Conservation (phyloP, 2,797 vertebrate genomes). For the Pitangus sulphuratus region DNA sequence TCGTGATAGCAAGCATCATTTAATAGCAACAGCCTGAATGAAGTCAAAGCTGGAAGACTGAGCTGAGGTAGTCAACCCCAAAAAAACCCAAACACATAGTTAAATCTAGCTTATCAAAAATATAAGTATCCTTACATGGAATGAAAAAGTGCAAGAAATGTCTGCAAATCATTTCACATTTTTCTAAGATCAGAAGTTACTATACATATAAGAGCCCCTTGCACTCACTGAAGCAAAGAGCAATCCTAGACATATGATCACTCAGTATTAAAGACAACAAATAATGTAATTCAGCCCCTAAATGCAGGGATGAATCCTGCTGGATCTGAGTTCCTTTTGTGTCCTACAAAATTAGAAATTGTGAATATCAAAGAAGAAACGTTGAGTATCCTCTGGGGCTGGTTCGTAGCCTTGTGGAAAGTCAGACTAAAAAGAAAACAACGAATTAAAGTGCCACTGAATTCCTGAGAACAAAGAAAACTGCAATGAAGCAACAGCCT, state of each 20-base stretch:
- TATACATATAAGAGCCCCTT: background rate
- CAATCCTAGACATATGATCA: background rate
- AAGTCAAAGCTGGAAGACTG: background rate
- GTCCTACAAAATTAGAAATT: background rate
- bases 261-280: background rate
- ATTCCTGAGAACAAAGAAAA: background rate
- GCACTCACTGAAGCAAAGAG: background rate
- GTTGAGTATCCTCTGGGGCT: background rate
- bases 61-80: background rate
- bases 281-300: background rate
- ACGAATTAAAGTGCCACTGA: background rate
- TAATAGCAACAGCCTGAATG: background rate
- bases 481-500: background rate
- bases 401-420: background rate
- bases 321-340: background rate
- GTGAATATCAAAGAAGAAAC: background rate
- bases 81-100: rapidly evolving
- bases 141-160: background rate
- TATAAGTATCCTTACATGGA: background rate
- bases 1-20: background rate
- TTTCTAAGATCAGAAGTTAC: background rate
- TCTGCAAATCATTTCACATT: background rate
- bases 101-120: background rate
- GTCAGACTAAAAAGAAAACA: conserved; percentile 2
- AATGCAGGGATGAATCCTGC: background rate